Evolutionary conservation across 2,797 vertebrate species (phyloP), one percentile per base, ranked within the genome.

Genomic region (Peromyscus melanophrys): DNA sequence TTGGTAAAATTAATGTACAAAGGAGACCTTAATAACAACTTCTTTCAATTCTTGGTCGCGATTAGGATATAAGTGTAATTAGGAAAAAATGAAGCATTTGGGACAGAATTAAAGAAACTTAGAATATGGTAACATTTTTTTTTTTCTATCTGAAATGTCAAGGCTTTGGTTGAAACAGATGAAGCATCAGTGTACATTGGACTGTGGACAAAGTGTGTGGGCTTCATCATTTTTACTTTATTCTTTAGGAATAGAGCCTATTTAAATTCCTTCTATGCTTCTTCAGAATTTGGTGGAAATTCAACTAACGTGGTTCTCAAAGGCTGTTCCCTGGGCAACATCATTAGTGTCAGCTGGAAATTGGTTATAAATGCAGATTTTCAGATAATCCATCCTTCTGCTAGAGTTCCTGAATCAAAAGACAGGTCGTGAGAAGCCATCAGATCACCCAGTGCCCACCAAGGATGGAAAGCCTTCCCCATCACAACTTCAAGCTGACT

Each of bases 141-240:
- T 11, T 0, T 95, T 59, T 40, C 29, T 91, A 63, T 81, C 71
- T 90, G 40, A 92, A 93, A 89, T 93, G 49, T 73, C 5, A 88
- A 80, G 52, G 59, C 6, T 29, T 13, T 71, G 17, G 17, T 17
- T 81, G 63, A 90, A 94, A 29, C 14, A 34, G 61, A 95, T 27
- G 55, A 90, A 92, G 40, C 19, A 75, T 73, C 49, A 67, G 2
- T 49, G 17, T 34, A 23, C n/a, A 77, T 6, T 61, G 12, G n/a
- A 6, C 57, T 89, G 61, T 55, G 8, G 19, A 4, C 4, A 76
- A 89, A 57, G 11, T 80, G n/a, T 78, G 11, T 40, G 49, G 40
- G 23, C 71, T 94, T 96, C 73, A 43, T 69, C 57, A 92, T 73
- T 97, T 95, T 83, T 55, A 90, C 91, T 90, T 43, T 31, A 46